These are phyloP conservation scores for Helogale parvula DNA, from an alignment of 2,113 vertebrate species.

Conservation along the genomic window DNA sequence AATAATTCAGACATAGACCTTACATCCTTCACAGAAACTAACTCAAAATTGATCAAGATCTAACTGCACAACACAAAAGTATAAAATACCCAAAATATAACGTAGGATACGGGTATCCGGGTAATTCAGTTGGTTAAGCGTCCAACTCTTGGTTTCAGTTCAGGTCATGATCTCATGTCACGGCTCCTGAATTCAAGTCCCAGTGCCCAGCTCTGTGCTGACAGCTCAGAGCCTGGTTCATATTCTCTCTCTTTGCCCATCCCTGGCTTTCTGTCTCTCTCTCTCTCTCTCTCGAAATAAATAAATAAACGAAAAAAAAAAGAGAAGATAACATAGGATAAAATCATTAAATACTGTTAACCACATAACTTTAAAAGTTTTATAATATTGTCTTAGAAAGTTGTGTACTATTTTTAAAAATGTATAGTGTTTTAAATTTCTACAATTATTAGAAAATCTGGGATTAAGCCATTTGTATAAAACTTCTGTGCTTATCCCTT, in stretches of 20 bases:
- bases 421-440: background rate
- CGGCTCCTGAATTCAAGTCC: too few relatives aligned
- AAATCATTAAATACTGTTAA: background rate
- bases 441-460: background rate
- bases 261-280: too few relatives aligned
- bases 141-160: too few relatives aligned
- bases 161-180: too few relatives aligned
- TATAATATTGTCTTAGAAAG: background rate
- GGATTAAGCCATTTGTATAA: background rate
- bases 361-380: background rate
- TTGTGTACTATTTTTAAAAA: background rate
- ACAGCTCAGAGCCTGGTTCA: too few relatives aligned
- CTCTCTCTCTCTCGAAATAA: too few relatives aligned
- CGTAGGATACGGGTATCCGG: too few relatives aligned
- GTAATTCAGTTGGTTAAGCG: too few relatives aligned
- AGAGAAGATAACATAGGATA: background rate
- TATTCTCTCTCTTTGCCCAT: too few relatives aligned
- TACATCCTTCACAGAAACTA: background rate
- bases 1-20: background rate
- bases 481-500: background rate
- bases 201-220: too few relatives aligned
- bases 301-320: too few relatives aligned
- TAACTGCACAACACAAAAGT: background rate
- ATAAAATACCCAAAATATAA: background rate
- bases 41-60: background rate